Base-by-base conservation (phyloP, 2,888 invertebrate species). In the Amphiduros pacificus region DNA sequence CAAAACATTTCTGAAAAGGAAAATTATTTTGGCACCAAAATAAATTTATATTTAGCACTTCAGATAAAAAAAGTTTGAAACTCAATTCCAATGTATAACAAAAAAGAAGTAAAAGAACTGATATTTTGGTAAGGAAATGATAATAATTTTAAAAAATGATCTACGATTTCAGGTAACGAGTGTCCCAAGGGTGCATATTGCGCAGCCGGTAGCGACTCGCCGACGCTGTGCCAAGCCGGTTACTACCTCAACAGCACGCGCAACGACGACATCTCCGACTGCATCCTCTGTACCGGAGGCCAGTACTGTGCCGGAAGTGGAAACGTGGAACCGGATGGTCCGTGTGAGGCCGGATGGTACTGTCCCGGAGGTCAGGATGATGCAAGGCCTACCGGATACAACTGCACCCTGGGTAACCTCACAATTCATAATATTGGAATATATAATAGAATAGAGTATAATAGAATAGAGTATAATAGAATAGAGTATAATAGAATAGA, bases 141-240 rank as follows among this genome's bases (percentile, higher is more conserved):
- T n/a, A n/a, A n/a, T n/a, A n/a, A n/a, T n/a, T n/a, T n/a, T n/a
- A n/a, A n/a, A n/a, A n/a, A n/a, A n/a, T n/a, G n/a, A n/a, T n/a
- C 17, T 44, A 6, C 29, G 22, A 28, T 56, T 64, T 1, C 65
- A 77, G 79, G 79, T 60, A 71, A 74, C 56, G 71, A 74, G 24
- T 80, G 80, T 65, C 75, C 76, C 1, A 60, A 65, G 26, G 77
- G 78, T 9, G 67, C 74, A 56, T 78, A 76, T 63, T 80, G 80
- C 55, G 76, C 78, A 0, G 51, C 64, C 2, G 79, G 79, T 14
- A 74, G 75, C 11, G 69, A 64, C 51, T 61, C 66, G 29, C 68
- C 73, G 5, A 62, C 59, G 0, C 68, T 67, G 4, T 79, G 79
- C 64, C 54, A 48, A 2, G 64, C 67, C 1, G 75, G 75, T 27